phyloP scores from a whole-genome alignment of 2,888 invertebrate genomes.

The Diogma glabrata region DNA sequence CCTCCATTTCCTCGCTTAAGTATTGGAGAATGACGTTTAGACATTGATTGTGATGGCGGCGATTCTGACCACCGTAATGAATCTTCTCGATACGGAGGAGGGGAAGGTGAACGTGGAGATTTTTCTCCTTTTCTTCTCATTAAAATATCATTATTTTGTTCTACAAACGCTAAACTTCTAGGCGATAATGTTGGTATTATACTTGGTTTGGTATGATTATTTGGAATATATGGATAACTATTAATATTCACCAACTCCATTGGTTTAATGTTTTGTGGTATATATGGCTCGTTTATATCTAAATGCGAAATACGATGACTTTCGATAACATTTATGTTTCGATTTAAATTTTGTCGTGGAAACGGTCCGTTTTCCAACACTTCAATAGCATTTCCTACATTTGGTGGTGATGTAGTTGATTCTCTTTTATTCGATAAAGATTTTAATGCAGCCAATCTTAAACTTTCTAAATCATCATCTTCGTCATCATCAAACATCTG shows the following conservation, averaged over 20 bases:
- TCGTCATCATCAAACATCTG: constrained; percentile 15
- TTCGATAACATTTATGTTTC: constrained; percentile 6
- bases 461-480: constrained; percentile 20
- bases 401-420: neutral
- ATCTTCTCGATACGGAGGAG: constrained; percentile 13
- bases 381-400: constrained; percentile 5
- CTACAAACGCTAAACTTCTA: constrained; percentile 21
- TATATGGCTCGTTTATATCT: constrained; percentile 18
- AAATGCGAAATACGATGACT: constrained; percentile 12
- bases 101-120: constrained; percentile 14
- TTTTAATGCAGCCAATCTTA: constrained; percentile 20
- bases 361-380: neutral
- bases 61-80: constrained; percentile 11
- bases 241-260: too few relatives aligned
- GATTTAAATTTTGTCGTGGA: neutral
- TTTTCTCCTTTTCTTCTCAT: constrained; percentile 18
- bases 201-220: constrained; percentile 4
- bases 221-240: constrained; percentile 12
- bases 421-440: constrained; percentile 19
- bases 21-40: neutral
- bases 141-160: constrained; percentile 19
- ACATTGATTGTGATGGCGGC: constrained; percentile 12
- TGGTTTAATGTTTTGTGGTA: constrained; percentile 15
- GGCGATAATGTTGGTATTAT: constrained; percentile 20
- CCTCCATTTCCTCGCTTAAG: neutral